Evolutionary conservation across 2,797 vertebrate species (phyloP).

Genomic region (Sebastes hopkinsi): DNA sequence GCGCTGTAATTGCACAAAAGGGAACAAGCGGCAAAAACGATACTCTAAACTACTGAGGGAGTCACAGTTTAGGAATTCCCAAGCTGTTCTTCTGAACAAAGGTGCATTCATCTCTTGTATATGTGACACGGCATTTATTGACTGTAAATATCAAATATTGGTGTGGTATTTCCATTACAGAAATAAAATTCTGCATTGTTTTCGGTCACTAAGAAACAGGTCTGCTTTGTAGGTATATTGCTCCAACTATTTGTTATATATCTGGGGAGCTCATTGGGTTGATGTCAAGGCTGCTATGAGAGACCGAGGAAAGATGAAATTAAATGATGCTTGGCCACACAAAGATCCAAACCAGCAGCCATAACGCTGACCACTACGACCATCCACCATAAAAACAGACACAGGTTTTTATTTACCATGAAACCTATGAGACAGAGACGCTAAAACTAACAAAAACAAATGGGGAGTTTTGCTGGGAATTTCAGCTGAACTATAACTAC

Average conservation of each 20-base stretch:
- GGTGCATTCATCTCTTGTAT: conserved; percentile 57
- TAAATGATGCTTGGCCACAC: conserved; percentile 74
- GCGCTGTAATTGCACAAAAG: conserved; percentile 72
- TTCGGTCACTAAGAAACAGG: conserved; percentile 42
- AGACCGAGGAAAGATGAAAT: conserved; percentile 74
- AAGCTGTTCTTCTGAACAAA: conserved; percentile 61
- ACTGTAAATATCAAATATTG: conserved; percentile 52
- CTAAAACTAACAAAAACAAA: conserved; percentile 32
- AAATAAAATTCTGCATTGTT: conserved; percentile 38
- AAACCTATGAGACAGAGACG: conserved; percentile 60
- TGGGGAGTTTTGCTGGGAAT: neutral
- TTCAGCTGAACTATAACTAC: neutral
- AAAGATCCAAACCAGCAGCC: conserved; percentile 51
- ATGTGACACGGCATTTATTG: conserved; percentile 33
- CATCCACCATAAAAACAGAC: conserved; percentile 63
- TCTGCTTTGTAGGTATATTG: conserved; percentile 21
- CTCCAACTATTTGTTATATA: conserved; percentile 43
- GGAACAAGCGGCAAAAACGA: conserved; percentile 64
- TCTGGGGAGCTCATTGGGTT: conserved; percentile 57
- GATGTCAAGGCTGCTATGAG: conserved; percentile 55
- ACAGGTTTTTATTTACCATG: conserved; percentile 72
- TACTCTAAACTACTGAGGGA: conserved; percentile 66
- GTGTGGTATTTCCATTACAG: conserved; percentile 37
- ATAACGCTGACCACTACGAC: conserved; percentile 55
- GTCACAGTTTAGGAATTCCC: conserved; percentile 62